phyloP scores from a whole-genome alignment of 2,797 vertebrate genomes.

The Tarsius wallacei region DNA sequence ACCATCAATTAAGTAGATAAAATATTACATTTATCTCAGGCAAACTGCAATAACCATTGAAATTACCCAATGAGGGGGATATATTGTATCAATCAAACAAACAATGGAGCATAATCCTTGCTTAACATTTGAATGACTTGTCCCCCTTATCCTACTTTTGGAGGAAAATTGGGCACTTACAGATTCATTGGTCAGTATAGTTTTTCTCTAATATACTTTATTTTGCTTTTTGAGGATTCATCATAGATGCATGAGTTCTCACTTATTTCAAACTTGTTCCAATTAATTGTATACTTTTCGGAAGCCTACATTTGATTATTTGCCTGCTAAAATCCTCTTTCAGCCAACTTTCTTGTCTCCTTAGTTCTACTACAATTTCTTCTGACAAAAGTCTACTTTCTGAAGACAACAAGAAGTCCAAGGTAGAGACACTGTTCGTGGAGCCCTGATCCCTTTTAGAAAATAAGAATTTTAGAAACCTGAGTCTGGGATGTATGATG shows the following conservation, averaged over 20 bases:
- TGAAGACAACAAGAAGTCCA: background rate
- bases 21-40: background rate
- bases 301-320: background rate
- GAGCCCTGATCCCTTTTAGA: background rate
- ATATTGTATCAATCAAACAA: background rate
- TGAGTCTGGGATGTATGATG: background rate
- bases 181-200: background rate
- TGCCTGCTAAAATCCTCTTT: background rate
- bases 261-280: background rate
- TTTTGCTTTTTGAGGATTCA: background rate
- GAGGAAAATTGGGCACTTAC: background rate
- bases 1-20: background rate
- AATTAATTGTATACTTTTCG: background rate
- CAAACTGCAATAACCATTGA: background rate
- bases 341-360: background rate
- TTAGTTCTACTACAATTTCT: background rate
- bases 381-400: background rate
- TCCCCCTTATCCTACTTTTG: background rate
- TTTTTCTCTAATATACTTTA: background rate
- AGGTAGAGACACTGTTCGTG: background rate
- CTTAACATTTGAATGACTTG: background rate
- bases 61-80: background rate
- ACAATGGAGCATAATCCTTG: background rate
- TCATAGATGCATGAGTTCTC: background rate
- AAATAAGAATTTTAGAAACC: background rate